A percentile compares a stretch with the other conserved stretches of the same genome.
Conservation (phyloP, 2,888 invertebrate genomes). For the Isoperla grammatica region DNA sequence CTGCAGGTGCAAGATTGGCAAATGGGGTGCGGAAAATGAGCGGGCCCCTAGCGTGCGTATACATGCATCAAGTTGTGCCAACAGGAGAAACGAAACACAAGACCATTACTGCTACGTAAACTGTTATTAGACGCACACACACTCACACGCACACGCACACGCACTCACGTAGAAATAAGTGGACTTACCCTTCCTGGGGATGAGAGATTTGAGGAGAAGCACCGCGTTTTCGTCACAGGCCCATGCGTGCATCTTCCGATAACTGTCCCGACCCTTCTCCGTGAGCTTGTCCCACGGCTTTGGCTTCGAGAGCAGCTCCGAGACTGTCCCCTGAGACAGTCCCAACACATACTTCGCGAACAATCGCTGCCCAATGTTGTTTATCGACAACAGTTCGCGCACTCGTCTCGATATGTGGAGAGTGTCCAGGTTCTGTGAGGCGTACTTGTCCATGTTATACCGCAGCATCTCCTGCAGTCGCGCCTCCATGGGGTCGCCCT, state of each 20-base stretch:
- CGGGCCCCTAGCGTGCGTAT: background rate
- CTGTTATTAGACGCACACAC: no score
- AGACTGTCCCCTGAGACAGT: conserved; percentile 94
- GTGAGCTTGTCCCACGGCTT: conserved; percentile 99
- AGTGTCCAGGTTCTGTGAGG: conserved; percentile 91
- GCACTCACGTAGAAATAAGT: conserved; percentile 20
- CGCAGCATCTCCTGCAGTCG: conserved; percentile 87
- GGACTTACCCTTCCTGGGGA: conserved; percentile 92
- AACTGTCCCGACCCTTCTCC: conserved; percentile 98
- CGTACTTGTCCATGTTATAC: conserved; percentile 94
- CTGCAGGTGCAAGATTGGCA: background rate
- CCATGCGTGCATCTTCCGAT: conserved; percentile 99
- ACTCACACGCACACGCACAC: background rate
- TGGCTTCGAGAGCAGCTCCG: conserved; percentile 95
- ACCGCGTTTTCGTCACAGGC: conserved; percentile 97
- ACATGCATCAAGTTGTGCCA: background rate
- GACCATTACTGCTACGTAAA: background rate
- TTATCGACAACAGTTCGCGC: conserved; percentile 87
- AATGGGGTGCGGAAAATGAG: background rate
- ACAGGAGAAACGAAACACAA: background rate
- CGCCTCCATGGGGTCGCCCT: conserved; percentile 91
- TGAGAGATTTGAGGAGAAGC: conserved; percentile 93
- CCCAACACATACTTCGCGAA: conserved; percentile 99
- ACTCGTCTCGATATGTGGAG: conserved; percentile 89
- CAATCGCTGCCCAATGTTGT: conserved; percentile 97